Conservation (phyloP, 2,113 vertebrate species). For the Spermophilus dauricus region DNA sequence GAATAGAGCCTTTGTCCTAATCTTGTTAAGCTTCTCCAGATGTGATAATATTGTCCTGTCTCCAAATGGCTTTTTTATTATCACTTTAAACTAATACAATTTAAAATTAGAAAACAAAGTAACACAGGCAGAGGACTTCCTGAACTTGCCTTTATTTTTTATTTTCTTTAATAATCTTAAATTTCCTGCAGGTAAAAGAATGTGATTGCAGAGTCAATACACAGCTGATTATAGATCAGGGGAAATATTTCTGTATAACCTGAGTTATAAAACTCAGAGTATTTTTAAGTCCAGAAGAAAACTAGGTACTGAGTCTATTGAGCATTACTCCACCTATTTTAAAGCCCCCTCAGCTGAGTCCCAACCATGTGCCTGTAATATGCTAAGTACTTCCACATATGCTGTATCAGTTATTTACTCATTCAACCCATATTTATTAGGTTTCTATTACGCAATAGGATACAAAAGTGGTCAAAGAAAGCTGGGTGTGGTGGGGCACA, state of each 20-base stretch:
- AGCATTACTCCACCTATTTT: conserved; percentile 30
- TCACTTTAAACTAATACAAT: conserved; percentile 78
- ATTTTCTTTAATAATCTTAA: conserved; percentile 78
- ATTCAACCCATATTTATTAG: conserved; percentile 6
- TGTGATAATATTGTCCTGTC: conserved; percentile 82
- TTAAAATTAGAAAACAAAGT: conserved; percentile 83
- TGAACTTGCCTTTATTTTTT: conserved; percentile 72
- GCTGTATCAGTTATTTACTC: background rate
- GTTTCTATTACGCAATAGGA: background rate
- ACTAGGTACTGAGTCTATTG: background rate
- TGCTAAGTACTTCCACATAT: background rate
- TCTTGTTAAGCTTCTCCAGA: conserved; percentile 83
- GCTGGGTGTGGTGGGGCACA: no score
- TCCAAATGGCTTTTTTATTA: conserved; percentile 80
- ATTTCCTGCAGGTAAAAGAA: conserved; percentile 64
- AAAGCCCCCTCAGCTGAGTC: conserved; percentile 61
- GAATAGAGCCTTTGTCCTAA: conserved; percentile 78
- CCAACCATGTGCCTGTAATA: background rate
- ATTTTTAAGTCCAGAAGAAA: conserved; percentile 64
- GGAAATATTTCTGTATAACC: conserved; percentile 58
- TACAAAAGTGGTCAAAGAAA: background rate
- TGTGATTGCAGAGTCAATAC: conserved; percentile 47
- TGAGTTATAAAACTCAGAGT: conserved; percentile 54
- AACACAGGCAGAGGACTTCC: conserved; percentile 75
- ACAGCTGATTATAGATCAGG: conserved; percentile 56